Evolutionary conservation across 1,140 invertebrate species (phyloP).

Genomic region (Ridgeia piscesae): DNA sequence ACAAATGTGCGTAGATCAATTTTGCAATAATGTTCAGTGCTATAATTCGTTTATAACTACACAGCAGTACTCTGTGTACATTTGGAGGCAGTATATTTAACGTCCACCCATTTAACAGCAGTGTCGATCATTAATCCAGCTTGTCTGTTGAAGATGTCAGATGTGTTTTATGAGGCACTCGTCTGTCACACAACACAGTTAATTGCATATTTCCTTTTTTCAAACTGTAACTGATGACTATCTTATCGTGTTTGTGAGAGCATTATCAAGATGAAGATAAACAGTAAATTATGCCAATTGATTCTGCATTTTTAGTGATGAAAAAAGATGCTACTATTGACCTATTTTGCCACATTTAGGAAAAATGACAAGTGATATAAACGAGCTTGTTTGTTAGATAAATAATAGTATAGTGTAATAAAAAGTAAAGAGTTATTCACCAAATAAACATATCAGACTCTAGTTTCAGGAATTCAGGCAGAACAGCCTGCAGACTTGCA

Average conservation of each 20-base stretch:
- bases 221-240: background rate
- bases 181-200: background rate
- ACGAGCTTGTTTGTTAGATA: background rate
- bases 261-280: background rate
- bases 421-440: background rate
- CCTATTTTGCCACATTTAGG: background rate
- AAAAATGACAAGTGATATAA: background rate
- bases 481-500: background rate
- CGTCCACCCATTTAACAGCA: too few relatives aligned
- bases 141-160: background rate
- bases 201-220: background rate
- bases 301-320: background rate
- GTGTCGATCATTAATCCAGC: background rate
- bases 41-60: background rate
- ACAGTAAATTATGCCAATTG: background rate
- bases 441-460: background rate
- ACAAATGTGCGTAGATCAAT: background rate
- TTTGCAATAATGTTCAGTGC: background rate
- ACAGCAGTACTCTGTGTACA: background rate
- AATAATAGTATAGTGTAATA: background rate
- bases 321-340: background rate
- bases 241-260: background rate
- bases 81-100: background rate
- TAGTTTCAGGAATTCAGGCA: background rate
- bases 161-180: background rate